Evolutionary conservation across 1,140 invertebrate species (phyloP), one percentile per base, ranked within the genome.

Genomic region (Brachionus manjavacas): DNA sequence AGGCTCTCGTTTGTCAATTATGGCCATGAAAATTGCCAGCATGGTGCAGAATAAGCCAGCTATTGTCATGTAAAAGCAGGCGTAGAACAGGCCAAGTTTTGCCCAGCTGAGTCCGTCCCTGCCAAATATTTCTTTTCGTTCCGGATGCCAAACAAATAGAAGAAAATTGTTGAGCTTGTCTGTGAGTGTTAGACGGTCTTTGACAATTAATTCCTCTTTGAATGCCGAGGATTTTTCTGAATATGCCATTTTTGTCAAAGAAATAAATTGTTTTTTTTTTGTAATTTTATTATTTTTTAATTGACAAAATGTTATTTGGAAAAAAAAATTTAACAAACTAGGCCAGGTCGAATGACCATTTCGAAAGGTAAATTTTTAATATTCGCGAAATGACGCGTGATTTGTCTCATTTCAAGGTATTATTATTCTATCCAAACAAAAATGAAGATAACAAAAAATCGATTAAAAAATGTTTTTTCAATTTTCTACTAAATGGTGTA

Each of bases 1-100:
- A 3, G 85, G 85, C 12, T 83, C 60, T 23, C 84, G 60, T 55
- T 85, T 85, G 39, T 85, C 85, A 41, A 85, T 81, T 28, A 85
- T 84, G n/a, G 84, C 85, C 72, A 85, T 70, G 35, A 85, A 85
- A 9, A 85, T 60, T 11, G 66, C 85, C 46, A 85, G 39, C 14
- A 84, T 49, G n/a, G 46, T 28, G 14, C 49, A 70, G 39, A 79
- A 70, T 3, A 79, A 12, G 20, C 52, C 83, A 8, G 83, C 76
- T 60, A 85, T 25, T 14, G 35, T n/a, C 60, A 81, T 68, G 43
- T 76, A 85, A 12, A 85, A 85, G 23, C 52, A 83, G 41, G 84
- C 84, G 35, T 85, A 85, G 16, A 85, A 85, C 0, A 81, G 39
- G 4, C 76, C 84, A 23, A 85, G 12, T 43, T 28, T 64, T 3